phyloP scores from a whole-genome alignment of 2,797 vertebrate species.

The Gouania willdenowi region DNA sequence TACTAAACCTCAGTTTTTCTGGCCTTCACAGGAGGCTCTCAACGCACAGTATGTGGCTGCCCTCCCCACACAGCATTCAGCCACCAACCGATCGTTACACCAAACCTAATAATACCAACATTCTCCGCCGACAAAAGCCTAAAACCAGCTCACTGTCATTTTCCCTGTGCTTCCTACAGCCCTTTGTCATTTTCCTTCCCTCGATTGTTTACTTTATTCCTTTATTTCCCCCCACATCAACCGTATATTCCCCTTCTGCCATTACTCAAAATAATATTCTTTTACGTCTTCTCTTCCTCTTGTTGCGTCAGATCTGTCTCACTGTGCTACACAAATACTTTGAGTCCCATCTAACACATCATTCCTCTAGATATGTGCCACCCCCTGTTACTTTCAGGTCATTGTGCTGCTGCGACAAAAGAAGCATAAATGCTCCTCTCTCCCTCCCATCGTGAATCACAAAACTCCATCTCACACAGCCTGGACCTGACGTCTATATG shows the following conservation, averaged over 20 bases:
- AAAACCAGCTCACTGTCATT: conserved; percentile 8
- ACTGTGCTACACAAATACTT: conserved; percentile 2
- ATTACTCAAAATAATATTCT: too few species aligned
- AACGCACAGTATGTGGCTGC: conserved; percentile 55
- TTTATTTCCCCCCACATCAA: neutral
- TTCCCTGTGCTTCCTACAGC: conserved; percentile 3
- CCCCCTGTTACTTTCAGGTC: conserved; percentile 41
- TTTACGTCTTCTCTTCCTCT: neutral
- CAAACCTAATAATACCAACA: conserved; percentile 49
- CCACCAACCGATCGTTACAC: conserved; percentile 52
- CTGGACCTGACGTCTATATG: conserved; percentile 8
- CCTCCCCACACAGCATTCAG: conserved; percentile 39
- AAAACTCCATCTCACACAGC: conserved; percentile 4
- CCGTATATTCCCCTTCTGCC: neutral
- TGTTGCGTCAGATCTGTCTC: neutral
- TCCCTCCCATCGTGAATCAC: conserved; percentile 28
- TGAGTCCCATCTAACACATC: too few species aligned
- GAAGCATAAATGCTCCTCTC: conserved; percentile 26
- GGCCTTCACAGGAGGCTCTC: conserved; percentile 57
- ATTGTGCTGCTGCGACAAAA: conserved; percentile 37
- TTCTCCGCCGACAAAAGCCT: conserved; percentile 28
- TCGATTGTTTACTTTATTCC: neutral
- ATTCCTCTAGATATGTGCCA: conserved; percentile 15
- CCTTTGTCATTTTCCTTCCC: conserved; percentile 13
- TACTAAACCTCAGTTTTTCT: conserved; percentile 21